Base-by-base conservation (phyloP, 2,888 invertebrate species). In the Sphecodes monilicornis region DNA sequence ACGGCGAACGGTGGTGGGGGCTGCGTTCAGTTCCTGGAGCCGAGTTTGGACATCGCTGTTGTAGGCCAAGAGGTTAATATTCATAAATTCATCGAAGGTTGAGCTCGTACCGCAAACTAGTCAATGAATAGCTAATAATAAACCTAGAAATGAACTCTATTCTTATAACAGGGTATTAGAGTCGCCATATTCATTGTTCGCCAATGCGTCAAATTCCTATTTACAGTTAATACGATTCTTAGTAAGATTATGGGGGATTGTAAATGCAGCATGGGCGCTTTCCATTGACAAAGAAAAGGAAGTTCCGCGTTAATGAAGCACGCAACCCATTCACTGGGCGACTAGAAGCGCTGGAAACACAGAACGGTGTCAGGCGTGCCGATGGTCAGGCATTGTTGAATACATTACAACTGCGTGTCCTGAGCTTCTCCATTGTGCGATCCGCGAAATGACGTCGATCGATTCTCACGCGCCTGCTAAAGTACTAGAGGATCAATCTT, bases 401-500 rank as follows among this genome's bases (percentile, higher is more conserved):
- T 64, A 64, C 36, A 66, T 36, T 22, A 66, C 22, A 66, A 22
- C 66, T 22, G 11, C 32, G 11, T 8, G n/a, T n/a, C 4, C 5
- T 11, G 66, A 10, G 22, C 66, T 39, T 18, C 39, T 39, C 22
- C 32, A 64, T 36, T 66, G 36, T 11, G 32, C 66, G 66, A 18
- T 22, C 36, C 32, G 22, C 11, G 22, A 3, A 32, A 41, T 41
- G 41, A 64, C 71, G 72, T 16, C 77, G 80, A 84, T 76, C 72
- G 84, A 78, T 80, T 70, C 75, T 68, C 80, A 16, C 66, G 71
- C 77, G 70, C n/a, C 54, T 54, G 10, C n/a, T 4, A n/a, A 64
- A 36, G 36, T 54, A 11, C n/a, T 4, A n/a, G 69, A 36, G 36
- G 36, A 84, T 78, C 84, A 71, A 60, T 60, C 29, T n/a, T 64